These are phyloP conservation scores for Cardiocondyla obscurior DNA, from an alignment of 1,140 invertebrate genomes.

Conservation along the genomic window DNA sequence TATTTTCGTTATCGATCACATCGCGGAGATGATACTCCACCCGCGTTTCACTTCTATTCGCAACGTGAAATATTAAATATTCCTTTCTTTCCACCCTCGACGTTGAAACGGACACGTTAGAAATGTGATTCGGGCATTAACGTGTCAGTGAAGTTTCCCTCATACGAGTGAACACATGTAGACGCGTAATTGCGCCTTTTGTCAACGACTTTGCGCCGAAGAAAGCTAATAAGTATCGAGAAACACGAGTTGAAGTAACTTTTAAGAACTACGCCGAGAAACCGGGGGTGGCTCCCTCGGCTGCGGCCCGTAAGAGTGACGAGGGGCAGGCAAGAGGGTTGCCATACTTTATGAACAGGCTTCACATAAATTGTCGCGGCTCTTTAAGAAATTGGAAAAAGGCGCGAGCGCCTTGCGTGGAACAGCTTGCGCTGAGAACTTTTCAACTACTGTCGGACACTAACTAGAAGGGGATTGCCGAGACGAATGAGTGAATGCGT, in stretches of 20 bases:
- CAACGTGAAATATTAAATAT: not conserved
- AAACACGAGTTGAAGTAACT: constrained; percentile 80
- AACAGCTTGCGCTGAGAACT: constrained; percentile 84
- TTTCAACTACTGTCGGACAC: constrained; percentile 76
- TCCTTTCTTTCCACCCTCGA: not conserved
- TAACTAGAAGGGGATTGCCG: constrained; percentile 35
- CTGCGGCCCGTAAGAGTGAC: constrained; percentile 15
- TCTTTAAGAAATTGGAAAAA: constrained; percentile 85
- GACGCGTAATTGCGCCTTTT: constrained; percentile 53
- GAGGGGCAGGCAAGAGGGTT: constrained; percentile 61
- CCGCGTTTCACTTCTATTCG: not conserved
- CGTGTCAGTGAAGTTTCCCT: constrained; percentile 81
- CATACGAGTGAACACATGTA: constrained; percentile 54
- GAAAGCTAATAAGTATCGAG: constrained; percentile 83
- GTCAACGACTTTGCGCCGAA: constrained; percentile 52
- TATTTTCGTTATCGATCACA: not conserved
- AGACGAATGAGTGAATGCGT: constrained; percentile 16
- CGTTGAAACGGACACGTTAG: not conserved
- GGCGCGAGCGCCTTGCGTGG: constrained; percentile 75
- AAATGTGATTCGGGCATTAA: constrained; percentile 40
- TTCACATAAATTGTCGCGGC: constrained; percentile 84
- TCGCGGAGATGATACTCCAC: not conserved
- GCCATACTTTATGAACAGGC: constrained; percentile 83
- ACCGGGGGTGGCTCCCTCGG: constrained; percentile 45
- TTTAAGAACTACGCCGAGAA: constrained; percentile 78